Percentiles rank a stretch among this genome's conserved stretches.
These are phyloP conservation scores for Cyphotilapia sp. DNA, from an alignment of 2,113 vertebrate species.

Conservation along the genomic window DNA sequence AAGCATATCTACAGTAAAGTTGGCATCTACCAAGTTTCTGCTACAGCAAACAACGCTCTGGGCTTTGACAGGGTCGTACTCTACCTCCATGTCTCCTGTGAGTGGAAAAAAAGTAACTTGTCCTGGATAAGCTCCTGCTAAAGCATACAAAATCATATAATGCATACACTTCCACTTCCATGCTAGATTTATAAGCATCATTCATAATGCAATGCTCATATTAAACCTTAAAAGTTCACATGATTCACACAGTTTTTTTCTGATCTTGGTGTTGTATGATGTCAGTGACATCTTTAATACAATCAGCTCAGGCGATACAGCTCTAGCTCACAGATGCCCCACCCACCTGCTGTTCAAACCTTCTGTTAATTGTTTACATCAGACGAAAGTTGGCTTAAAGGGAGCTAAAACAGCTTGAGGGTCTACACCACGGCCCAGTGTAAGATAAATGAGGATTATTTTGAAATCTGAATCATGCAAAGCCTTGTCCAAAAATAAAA, in stretches of 20 bases:
- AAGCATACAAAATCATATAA: background rate
- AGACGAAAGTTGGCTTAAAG: background rate
- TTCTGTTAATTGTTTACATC: background rate
- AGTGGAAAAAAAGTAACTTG: conserved; percentile 21
- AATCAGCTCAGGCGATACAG: background rate
- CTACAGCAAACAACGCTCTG: conserved; percentile 81
- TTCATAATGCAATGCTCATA: background rate
- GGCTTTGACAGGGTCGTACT: conserved; percentile 82
- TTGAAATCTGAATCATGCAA: background rate
- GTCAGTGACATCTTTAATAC: background rate
- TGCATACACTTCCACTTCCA: background rate
- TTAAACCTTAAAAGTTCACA: background rate
- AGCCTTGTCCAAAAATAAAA: background rate
- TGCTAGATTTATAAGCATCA: background rate
- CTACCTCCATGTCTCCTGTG: conserved; percentile 89
- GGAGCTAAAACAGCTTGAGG: background rate
- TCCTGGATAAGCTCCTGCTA: background rate
- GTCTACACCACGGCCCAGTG: background rate
- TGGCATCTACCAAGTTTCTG: conserved; percentile 86
- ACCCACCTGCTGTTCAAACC: background rate
- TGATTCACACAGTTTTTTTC: background rate
- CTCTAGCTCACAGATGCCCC: background rate
- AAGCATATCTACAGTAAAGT: conserved; percentile 84
- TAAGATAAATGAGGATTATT: background rate
- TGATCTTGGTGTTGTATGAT: background rate